Evolutionary conservation across 2,888 invertebrate species (phyloP), one percentile per base, ranked within the genome.

Genomic region (Lasioglossum morio): DNA sequence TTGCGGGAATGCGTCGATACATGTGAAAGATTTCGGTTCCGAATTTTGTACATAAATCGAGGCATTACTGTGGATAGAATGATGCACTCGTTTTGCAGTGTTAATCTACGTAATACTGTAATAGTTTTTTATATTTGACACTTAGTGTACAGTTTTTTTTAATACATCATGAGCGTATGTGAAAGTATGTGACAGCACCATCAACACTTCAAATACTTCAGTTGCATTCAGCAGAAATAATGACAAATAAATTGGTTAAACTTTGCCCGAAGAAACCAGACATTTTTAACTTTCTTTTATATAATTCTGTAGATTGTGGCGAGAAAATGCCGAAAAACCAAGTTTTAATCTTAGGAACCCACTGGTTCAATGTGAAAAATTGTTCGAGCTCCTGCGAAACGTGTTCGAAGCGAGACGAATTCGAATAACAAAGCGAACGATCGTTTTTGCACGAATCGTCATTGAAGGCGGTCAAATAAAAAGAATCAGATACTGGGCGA

Each of bases 81-180:
- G 48, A 63, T 85, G 63, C 85, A 85, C 72, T 79, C 85, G 30
- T 53, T 72, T 57, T 10, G 34, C 14, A 72, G 7, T 4, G 37
- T 40, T 60, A 53, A 23, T 2, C 23, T 23, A 23, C 23, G 53
- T 53, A 53, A 53, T 23, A 53, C 10, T 30, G 30, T 30, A 30
- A 30, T 7, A 16, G 2, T n/a, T 12, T 57, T n/a, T 12, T 10
- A 12, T n/a, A 57, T n/a, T n/a, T 57, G n/a, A 57, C n/a, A n/a
- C 10, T n/a, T n/a, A 12, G 10, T 57, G n/a, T 57, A n/a, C n/a
- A n/a, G 57, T n/a, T 57, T 37, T 37, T 57, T 57, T 10, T 57
- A 10, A 57, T 23, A n/a, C 1, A n/a, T n/a, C n/a, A n/a, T 12
- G n/a, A 57, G n/a, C 57, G n/a, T 57, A 12, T 57, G n/a, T 57